Conservation (phyloP, 2,888 invertebrate genomes). For the Lobophora halterata region DNA sequence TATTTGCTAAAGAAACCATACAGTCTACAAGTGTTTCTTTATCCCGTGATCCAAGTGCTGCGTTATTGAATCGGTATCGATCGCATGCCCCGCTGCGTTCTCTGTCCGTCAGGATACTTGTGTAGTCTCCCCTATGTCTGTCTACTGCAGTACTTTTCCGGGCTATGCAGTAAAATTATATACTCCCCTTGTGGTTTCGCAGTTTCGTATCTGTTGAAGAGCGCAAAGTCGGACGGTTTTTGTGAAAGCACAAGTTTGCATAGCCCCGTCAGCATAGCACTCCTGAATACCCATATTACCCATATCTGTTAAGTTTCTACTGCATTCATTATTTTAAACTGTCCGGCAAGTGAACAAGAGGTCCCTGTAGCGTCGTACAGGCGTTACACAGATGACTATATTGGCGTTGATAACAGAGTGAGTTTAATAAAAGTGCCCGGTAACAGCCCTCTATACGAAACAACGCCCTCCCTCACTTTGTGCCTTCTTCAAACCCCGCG, state of each 20-base stretch:
- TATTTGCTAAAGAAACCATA: conserved; percentile 23
- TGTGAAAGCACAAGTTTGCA: not conserved
- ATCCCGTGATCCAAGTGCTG: conserved; percentile 23
- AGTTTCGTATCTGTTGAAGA: no score
- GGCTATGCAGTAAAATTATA: conserved; percentile 5
- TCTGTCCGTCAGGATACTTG: not conserved
- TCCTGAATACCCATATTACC: no score
- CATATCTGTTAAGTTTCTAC: conserved; percentile 1
- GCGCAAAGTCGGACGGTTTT: no score
- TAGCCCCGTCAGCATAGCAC: not conserved
- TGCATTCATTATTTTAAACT: conserved; percentile 11
- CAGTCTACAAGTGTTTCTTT: conserved; percentile 25
- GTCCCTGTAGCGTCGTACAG: conserved; percentile 23
- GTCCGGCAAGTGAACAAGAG: conserved; percentile 23
- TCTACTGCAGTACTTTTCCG: conserved; percentile 13
- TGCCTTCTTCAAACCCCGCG: conserved; percentile 56
- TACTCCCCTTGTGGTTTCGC: no score
- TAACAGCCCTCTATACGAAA: conserved; percentile 54
- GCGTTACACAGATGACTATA: conserved; percentile 30
- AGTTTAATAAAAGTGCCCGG: conserved; percentile 60
- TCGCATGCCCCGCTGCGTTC: conserved; percentile 11
- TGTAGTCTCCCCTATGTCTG: conserved; percentile 5
- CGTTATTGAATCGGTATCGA: conserved; percentile 26
- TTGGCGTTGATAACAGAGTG: conserved; percentile 47
- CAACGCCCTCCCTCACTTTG: conserved; percentile 60